Percentiles rank a stretch among this genome's conserved stretches.
Conservation (phyloP, 2,113 vertebrate species). For the Tachysurus fulvidraco region DNA sequence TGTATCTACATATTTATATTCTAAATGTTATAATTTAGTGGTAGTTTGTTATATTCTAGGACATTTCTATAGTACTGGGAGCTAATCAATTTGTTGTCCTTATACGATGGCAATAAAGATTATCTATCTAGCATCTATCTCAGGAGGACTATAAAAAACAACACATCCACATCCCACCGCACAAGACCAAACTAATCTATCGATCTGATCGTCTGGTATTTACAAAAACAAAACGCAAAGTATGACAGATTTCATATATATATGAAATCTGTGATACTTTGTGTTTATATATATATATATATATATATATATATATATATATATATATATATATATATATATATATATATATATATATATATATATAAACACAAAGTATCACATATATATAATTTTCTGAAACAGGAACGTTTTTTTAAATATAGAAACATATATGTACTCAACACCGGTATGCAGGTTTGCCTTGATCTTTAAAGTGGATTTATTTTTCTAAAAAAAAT, state of each 20-base stretch:
- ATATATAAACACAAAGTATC: too few relatives aligned
- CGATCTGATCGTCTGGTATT: neutral
- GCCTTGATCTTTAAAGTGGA: neutral
- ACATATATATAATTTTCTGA: too few relatives aligned
- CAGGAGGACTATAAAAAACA: too few relatives aligned
- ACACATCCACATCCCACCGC: neutral
- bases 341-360: too few relatives aligned
- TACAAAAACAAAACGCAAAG: neutral
- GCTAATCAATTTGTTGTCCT: neutral
- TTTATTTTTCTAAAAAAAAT: neutral
- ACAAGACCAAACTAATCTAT: slow-evolving; percentile 21
- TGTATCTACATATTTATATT: neutral
- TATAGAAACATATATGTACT: neutral
- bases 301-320: too few relatives aligned
- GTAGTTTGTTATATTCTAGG: neutral
- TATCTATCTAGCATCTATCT: neutral
- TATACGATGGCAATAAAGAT: neutral
- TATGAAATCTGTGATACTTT: too few relatives aligned
- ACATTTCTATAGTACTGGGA: neutral
- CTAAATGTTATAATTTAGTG: neutral
- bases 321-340: neutral
- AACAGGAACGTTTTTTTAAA: neutral
- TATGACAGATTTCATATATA: neutral
- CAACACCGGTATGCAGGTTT: neutral
- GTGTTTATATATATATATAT: neutral